Conservation (phyloP, 1,140 invertebrate species). For the Trichonephila inaurata region DNA sequence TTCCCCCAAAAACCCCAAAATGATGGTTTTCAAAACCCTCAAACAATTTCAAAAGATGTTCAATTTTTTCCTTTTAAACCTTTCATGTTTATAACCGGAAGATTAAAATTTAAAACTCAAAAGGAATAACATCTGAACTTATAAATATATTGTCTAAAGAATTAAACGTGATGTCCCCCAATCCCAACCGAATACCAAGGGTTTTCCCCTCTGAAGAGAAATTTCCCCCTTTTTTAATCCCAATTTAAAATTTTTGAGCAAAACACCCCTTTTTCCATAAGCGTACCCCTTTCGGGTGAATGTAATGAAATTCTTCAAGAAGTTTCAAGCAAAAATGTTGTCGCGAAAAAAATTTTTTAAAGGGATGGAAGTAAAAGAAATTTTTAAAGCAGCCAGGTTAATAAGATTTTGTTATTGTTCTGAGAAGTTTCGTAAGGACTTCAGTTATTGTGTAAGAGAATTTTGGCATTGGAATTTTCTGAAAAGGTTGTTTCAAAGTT, state of each 20-base stretch:
- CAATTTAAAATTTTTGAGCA: constrained; percentile 5
- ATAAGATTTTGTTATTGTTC: background rate
- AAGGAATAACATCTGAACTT: too few species aligned
- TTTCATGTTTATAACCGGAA: too few species aligned
- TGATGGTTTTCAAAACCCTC: too few species aligned
- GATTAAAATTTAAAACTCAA: too few species aligned
- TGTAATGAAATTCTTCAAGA: background rate
- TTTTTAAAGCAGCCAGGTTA: background rate
- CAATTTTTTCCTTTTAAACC: too few species aligned
- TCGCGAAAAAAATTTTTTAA: background rate
- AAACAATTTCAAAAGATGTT: too few species aligned
- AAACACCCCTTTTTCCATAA: background rate
- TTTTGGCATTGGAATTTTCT: background rate
- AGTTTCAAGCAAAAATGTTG: background rate
- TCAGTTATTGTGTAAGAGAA: too few species aligned
- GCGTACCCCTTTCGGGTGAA: background rate
- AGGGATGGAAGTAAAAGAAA: background rate
- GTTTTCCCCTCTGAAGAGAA: background rate
- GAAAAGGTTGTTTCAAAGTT: too few species aligned
- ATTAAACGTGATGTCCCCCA: background rate
- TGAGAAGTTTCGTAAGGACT: background rate
- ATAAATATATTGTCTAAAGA: background rate
- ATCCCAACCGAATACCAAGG: too few species aligned
- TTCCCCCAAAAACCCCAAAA: too few species aligned
- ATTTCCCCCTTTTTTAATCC: background rate